Evolutionary conservation across 1,140 invertebrate genomes (phyloP).

Genomic region (Saccostrea cuccullata): DNA sequence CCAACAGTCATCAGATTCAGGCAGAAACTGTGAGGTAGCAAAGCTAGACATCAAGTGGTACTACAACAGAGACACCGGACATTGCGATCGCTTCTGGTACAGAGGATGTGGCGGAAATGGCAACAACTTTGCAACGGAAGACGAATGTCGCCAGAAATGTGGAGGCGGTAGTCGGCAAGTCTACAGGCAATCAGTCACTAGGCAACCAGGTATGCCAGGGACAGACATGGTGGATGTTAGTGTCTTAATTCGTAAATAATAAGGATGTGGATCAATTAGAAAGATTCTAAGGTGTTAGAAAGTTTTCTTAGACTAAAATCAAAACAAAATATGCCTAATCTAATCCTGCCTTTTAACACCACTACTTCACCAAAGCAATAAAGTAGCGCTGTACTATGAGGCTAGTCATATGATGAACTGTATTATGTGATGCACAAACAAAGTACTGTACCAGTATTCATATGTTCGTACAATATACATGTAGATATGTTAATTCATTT

Average conservation of each 20-base stretch:
- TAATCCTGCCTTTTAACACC: neutral
- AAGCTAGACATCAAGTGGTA: constrained; percentile 7
- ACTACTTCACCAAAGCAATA: neutral
- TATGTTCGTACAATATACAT: too few species aligned
- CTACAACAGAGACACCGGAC: neutral
- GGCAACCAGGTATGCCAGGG: neutral
- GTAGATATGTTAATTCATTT: too few species aligned
- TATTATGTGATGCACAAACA: too few species aligned
- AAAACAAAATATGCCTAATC: neutral
- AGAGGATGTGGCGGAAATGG: constrained; percentile 86
- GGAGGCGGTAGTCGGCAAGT: neutral
- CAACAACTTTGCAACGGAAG: constrained; percentile 87
- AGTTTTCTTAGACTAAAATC: neutral
- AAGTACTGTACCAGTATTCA: too few species aligned
- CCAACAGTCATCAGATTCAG: neutral
- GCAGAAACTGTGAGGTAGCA: neutral
- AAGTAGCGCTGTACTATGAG: neutral
- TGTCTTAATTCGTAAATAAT: neutral
- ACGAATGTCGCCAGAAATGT: constrained; percentile 86
- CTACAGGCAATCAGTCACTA: neutral
- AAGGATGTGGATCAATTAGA: too few species aligned
- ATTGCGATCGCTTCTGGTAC: constrained; percentile 44
- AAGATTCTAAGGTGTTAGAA: neutral
- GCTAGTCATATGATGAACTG: too few species aligned
- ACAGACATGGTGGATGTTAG: neutral